Percentiles rank a stretch among this genome's conserved stretches.
phyloP scores from a whole-genome alignment of 2,113 vertebrate genomes.

The Sorex fumeus region DNA sequence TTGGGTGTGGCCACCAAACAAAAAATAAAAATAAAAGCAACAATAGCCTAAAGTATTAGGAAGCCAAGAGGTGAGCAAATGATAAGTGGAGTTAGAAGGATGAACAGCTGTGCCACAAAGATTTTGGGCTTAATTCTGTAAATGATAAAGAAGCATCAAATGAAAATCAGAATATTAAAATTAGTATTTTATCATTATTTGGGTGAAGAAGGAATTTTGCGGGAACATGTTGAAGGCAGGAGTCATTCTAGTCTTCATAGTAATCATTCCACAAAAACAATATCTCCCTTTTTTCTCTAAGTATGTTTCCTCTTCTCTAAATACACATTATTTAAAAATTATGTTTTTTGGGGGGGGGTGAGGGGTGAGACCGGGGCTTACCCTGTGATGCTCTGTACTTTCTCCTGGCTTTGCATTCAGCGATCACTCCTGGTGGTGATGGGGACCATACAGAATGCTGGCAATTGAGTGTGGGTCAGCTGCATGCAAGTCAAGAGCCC shows the following conservation, averaged over 20 bases:
- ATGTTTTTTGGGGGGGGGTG: no score
- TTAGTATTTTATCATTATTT: background rate
- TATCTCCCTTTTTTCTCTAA: background rate
- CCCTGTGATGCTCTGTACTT: no score
- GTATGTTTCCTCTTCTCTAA: background rate
- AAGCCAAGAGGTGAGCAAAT: background rate
- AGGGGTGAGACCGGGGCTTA: no score
- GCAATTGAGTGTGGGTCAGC: no score
- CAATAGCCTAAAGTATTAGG: background rate
- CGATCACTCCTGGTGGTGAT: no score
- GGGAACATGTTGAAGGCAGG: background rate
- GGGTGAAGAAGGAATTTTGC: background rate
- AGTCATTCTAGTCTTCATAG: background rate
- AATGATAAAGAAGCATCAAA: background rate
- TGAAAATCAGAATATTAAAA: constrained; percentile 19
- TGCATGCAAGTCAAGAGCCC: no score
- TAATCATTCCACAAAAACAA: constrained; percentile 6
- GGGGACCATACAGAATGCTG: no score
- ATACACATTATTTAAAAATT: background rate
- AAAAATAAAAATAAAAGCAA: background rate
- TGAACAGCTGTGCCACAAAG: background rate
- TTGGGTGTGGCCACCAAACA: no score
- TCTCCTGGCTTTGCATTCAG: no score
- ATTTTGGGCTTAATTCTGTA: constrained; percentile 14
- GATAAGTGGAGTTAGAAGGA: constrained; percentile 9